Conservation (phyloP, 2,888 invertebrate genomes). For the Colostygia pectinataria region DNA sequence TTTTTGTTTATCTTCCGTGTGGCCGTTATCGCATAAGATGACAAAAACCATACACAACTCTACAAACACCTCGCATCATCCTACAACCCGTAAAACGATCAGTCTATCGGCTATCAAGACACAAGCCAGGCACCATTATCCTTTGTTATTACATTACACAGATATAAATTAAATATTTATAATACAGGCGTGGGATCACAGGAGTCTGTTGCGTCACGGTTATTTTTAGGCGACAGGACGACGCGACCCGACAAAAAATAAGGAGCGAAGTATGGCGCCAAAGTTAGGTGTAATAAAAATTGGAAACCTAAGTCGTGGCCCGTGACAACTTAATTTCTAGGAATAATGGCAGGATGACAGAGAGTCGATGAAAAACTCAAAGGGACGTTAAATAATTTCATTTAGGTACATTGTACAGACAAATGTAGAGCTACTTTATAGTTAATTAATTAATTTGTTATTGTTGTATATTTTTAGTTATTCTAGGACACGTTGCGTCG, state of each 20-base stretch:
- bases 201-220: constrained; percentile 65
- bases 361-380: too few species aligned
- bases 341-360: constrained; percentile 2
- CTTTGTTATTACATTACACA: constrained; percentile 52
- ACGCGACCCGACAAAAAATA: constrained; percentile 68
- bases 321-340: constrained; percentile 26
- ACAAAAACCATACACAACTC: constrained; percentile 1
- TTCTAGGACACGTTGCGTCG: too few species aligned
- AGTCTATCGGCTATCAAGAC: background rate
- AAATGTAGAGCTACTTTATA: too few species aligned
- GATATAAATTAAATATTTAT: constrained; percentile 78
- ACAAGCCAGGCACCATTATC: constrained; percentile 34
- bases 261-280: constrained; percentile 72
- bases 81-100: constrained; percentile 2
- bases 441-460: too few species aligned
- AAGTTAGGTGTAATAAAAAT: constrained; percentile 47
- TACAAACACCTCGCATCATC: background rate
- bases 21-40: background rate
- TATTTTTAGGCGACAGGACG: constrained; percentile 75
- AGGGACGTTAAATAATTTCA: background rate
- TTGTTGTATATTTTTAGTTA: too few species aligned
- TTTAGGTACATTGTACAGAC: background rate
- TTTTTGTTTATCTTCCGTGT: background rate
- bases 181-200: constrained; percentile 67
- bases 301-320: constrained; percentile 14